Evolutionary conservation across 2,888 invertebrate species (phyloP), one percentile per base, ranked within the genome.

Genomic region (Cerastis leucographa): DNA sequence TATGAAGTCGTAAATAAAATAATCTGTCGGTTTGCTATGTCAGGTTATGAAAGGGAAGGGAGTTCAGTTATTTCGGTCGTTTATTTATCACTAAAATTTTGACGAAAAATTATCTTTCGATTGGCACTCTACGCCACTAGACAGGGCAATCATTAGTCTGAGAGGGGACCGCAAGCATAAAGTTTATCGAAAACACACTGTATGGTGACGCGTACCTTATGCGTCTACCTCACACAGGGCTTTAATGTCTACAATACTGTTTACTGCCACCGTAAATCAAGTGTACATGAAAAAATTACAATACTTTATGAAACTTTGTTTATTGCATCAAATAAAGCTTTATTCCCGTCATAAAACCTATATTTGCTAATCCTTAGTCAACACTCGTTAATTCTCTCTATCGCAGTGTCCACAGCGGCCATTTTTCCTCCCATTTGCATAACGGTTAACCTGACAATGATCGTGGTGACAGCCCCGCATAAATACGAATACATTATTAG

Each of bases 401-500:
- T 76, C 85, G 64, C 56, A 66, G 46, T 79, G 76, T 46, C 65
- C 80, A 65, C 76, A 76, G 62, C 40, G 40, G 73, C 72, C 56
- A 83, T 80, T 85, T 87, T 85, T 85, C 68, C 74, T 80, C 17
- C 29, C 59, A 88, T 89, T 87, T 78, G 76, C 88, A 87, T 89
- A 87, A 69, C 70, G n/a, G 80, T 85, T 85, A 87, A 83, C 80
- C 72, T 79, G 88, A 85, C 89, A 80, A 61, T 81, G 81, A 89
- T 80, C 76, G 77, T 64, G 77, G 81, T 85, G 83, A 85, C 88
- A 77, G 74, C 71, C 62, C 65, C 73, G 89, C 80, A 83, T 87
- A 89, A 87, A 87, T 78, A 78, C 77, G 81, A 83, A 83, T 83
- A 89, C 66, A 85, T 87, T 83, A 83, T 78, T 78, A 78, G 80